These are phyloP conservation scores for Tillus elongatus DNA, from an alignment of 2,888 invertebrate species.

Conservation along the genomic window DNA sequence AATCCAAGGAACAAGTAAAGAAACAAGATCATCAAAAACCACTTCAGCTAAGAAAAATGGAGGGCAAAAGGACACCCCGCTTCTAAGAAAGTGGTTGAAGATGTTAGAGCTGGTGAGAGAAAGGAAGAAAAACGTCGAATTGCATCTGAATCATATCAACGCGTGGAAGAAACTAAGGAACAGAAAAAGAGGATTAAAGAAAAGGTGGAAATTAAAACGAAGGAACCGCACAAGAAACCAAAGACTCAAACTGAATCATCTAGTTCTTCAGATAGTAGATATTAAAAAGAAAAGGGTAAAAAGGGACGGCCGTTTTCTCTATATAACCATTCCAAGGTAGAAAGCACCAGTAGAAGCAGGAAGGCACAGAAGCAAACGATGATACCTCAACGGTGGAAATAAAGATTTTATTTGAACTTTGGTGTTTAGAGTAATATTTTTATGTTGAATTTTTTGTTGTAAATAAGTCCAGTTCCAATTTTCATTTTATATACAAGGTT, in stretches of 20 bases:
- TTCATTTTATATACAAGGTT: no score
- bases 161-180: slow-evolving; percentile 20
- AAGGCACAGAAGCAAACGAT: no score
- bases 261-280: slow-evolving; percentile 38
- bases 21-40: slow-evolving; percentile 28
- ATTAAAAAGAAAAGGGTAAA: slow-evolving; percentile 31
- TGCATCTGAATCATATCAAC: slow-evolving; percentile 23
- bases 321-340: no score
- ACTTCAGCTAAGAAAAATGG: slow-evolving; percentile 23
- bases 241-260: slow-evolving; percentile 39
- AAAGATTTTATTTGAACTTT: no score
- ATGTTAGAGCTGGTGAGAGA: slow-evolving; percentile 29
- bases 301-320: no score
- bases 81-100: slow-evolving; percentile 43
- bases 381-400: no score
- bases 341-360: no score
- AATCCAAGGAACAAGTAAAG: slow-evolving; percentile 29
- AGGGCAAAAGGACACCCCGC: slow-evolving; percentile 30
- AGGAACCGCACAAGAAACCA: slow-evolving; percentile 37
- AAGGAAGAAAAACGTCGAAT: slow-evolving; percentile 20
- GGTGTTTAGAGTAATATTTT: no score
- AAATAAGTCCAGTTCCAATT: no score
- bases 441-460: no score
- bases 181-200: slow-evolving; percentile 45
- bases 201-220: slow-evolving; percentile 30